These are phyloP conservation scores for Chymomyza caudatula DNA, from an alignment of 2,888 invertebrate species.

Conservation along the genomic window DNA sequence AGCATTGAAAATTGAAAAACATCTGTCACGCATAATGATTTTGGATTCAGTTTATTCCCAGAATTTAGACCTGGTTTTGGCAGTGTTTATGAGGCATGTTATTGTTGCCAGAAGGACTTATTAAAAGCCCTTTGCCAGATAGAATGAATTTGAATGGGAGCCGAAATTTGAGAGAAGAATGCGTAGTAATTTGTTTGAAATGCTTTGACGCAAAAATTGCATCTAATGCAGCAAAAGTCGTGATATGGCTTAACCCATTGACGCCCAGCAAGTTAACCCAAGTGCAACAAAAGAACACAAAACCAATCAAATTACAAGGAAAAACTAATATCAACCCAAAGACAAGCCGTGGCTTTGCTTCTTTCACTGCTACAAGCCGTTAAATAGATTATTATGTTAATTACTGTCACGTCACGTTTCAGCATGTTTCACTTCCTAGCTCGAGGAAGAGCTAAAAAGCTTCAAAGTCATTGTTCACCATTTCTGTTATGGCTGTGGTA, in stretches of 20 bases:
- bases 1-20: neutral
- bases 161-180: slow-evolving; percentile 45
- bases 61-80: neutral
- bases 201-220: slow-evolving; percentile 32
- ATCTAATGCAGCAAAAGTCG: slow-evolving; percentile 46
- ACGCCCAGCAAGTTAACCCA: slow-evolving; percentile 67
- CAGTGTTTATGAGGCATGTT: too few relatives aligned
- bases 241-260: slow-evolving; percentile 44
- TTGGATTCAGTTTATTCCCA: slow-evolving; percentile 4
- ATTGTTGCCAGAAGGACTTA: too few relatives aligned
- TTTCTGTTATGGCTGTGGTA: neutral
- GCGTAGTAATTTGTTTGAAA: slow-evolving; percentile 20
- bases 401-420: slow-evolving; percentile 63
- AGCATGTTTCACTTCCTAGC: neutral
- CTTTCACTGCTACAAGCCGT: slow-evolving; percentile 41
- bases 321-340: slow-evolving; percentile 14
- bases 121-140: too few relatives aligned
- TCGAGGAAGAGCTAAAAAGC: neutral
- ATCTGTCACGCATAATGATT: neutral
- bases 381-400: slow-evolving; percentile 66
- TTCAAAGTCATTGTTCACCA: neutral
- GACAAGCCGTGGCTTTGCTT: slow-evolving; percentile 14
- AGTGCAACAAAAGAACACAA: slow-evolving; percentile 17
- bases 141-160: too few relatives aligned
- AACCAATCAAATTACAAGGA: neutral